A percentile compares a stretch with the other conserved stretches of the same genome.
These are phyloP conservation scores for Mus spretus DNA, from an alignment of 2,797 vertebrate species.

Conservation along the genomic window DNA sequence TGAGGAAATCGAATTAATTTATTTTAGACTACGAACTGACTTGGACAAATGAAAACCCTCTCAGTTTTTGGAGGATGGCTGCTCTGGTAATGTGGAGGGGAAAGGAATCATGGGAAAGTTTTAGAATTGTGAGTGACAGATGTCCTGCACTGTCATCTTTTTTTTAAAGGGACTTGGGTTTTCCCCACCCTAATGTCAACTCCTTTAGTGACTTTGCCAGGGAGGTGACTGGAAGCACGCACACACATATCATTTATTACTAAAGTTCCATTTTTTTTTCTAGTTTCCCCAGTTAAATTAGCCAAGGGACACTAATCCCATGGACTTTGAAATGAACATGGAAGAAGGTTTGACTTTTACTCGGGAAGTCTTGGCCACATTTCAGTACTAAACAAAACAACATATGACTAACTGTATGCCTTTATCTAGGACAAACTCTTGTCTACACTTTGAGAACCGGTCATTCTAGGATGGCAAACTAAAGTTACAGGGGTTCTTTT, in stretches of 20 bases:
- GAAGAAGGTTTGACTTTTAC: conserved; percentile 50
- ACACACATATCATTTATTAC: not conserved
- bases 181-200: not conserved
- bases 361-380: not conserved
- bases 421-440: not conserved
- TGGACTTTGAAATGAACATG: not conserved
- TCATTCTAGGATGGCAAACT: not conserved
- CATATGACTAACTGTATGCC: not conserved
- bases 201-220: not conserved
- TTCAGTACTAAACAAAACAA: conserved; percentile 32
- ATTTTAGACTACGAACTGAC: not conserved
- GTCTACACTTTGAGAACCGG: not conserved
- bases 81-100: not conserved
- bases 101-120: not conserved
- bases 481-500: not conserved
- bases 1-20: conserved; percentile 24
- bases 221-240: not conserved
- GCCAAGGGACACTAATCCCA: not conserved
- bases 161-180: conserved; percentile 15
- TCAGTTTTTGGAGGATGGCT: not conserved
- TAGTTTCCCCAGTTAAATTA: conserved; percentile 28
- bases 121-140: not conserved
- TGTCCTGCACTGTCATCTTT: not conserved
- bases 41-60: not conserved
- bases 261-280: not conserved